Base-by-base conservation (phyloP, 2,113 vertebrate genomes). In the Malaclemys terrapin region DNA sequence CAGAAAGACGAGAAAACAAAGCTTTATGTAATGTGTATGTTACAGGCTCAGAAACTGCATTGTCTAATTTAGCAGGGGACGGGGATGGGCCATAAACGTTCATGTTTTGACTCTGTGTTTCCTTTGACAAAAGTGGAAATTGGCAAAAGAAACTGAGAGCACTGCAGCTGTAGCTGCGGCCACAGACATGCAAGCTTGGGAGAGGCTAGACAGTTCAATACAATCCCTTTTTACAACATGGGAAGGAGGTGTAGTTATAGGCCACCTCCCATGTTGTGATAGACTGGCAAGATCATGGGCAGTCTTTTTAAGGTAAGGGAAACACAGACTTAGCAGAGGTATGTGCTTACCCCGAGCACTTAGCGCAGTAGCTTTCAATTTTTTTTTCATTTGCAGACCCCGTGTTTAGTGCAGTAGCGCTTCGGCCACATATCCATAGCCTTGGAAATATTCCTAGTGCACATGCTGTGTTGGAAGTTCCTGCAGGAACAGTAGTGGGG, bases 321-420 rank as follows among this genome's bases (percentile, higher is more conserved):
- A 57, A 57, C 56, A 29, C 57, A 59, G 16, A 52, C 27, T 59
- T 27, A 13, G 57, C 27, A 29, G 25, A 6, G 27, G 10, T 16
- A 2, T 17, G 16, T 14, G 14, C 52, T 53, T 19, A 17, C 6
- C 52, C 17, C 0, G 52, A 53, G 52, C 17, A 24, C 8, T 22
- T 24, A 56, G 22, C 10, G 22, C 9, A 1, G n/a, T 5, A 1
- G 35, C 1, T n/a, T n/a, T n/a, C n/a, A n/a, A n/a, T n/a, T 11
- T 59, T 59, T 59, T 59, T 59, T 29, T 59, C 57, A 56, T 56
- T 56, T 56, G 22, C 24, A 56, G 54, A 56, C 24, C 24, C 22
- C 24, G 54, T 27, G 89, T 85, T 59, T 29, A 20, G 78, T 29
- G 6, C 35, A 1, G 45, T 6, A 1, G 35, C 1, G 12, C 31